Conservation (phyloP, 2,888 invertebrate species). For the Pseudococcus longispinus region DNA sequence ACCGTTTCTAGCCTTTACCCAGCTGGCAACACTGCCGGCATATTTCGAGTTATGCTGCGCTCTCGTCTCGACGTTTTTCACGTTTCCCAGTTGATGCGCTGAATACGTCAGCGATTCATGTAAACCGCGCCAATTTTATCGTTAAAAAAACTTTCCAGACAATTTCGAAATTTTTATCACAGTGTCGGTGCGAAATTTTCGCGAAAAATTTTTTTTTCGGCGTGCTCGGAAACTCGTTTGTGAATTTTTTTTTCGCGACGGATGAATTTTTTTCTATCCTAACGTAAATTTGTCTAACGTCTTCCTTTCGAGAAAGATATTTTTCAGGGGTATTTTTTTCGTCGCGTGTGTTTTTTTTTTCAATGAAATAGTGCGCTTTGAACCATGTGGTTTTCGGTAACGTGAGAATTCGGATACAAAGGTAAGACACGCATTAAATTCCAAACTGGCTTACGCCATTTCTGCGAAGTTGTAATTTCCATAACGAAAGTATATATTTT, state of each 20-base stretch:
- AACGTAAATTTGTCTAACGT: neutral
- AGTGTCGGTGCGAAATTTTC: neutral
- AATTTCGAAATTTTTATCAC: neutral
- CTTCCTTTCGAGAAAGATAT: neutral
- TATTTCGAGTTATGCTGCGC: constrained; percentile 36
- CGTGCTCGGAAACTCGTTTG: neutral
- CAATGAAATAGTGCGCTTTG: too few relatives aligned
- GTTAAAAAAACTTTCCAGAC: neutral
- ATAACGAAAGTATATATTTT: neutral
- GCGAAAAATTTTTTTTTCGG: neutral
- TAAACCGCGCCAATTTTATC: neutral
- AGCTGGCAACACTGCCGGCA: constrained; percentile 43
- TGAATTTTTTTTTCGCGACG: neutral
- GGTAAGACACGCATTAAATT: neutral
- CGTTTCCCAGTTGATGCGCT: constrained; percentile 45
- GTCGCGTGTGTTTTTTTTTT: neutral
- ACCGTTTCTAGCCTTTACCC: constrained; percentile 19
- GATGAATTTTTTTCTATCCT: neutral
- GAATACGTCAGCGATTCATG: constrained; percentile 28
- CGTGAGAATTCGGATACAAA: neutral
- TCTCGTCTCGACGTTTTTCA: constrained; percentile 35
- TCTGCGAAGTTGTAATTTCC: neutral
- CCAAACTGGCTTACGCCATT: neutral
- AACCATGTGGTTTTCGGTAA: constrained; percentile 9
- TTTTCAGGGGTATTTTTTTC: neutral